Conservation (phyloP, 2,797 vertebrate genomes). For the Cyprinodon diabolis region DNA sequence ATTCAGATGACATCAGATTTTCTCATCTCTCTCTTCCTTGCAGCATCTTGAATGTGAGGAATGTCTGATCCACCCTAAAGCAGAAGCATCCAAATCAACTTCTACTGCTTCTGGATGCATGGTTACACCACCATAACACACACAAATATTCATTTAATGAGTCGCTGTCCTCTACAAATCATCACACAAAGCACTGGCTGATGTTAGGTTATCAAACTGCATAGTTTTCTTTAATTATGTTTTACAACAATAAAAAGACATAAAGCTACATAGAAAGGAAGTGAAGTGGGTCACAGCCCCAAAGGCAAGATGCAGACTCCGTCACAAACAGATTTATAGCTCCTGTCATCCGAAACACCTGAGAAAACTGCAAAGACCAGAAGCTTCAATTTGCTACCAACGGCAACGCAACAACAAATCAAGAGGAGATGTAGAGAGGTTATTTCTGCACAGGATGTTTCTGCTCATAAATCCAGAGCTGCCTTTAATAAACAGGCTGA, state of each 20-base stretch:
- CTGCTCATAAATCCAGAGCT: no score
- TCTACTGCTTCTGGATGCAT: slow-evolving; percentile 54
- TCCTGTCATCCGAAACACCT: slow-evolving; percentile 17
- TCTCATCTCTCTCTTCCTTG: slow-evolving; percentile 25
- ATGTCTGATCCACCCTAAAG: slow-evolving; percentile 53
- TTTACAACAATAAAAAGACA: slow-evolving; percentile 26
- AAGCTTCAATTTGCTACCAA: slow-evolving; percentile 19
- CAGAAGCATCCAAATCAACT: slow-evolving; percentile 35
- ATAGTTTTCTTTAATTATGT: slow-evolving; percentile 34
- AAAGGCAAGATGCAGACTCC: slow-evolving; percentile 17
- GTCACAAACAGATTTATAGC: slow-evolving; percentile 37
- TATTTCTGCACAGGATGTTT: neutral
- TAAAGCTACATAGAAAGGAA: slow-evolving; percentile 22
- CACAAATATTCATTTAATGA: slow-evolving; percentile 77
- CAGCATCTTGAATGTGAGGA: slow-evolving; percentile 38
- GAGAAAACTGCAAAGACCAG: neutral
- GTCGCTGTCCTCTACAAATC: slow-evolving; percentile 25
- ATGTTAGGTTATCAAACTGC: slow-evolving; percentile 41
- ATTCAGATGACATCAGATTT: slow-evolving; percentile 33
- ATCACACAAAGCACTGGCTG: slow-evolving; percentile 36
- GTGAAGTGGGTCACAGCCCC: slow-evolving; percentile 8
- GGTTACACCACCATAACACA: slow-evolving; percentile 77
- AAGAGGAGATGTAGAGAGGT: neutral
- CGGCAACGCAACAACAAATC: slow-evolving; percentile 34
- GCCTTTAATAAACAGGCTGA: no score